Evolutionary conservation across 53 echinoderm and acorn worm species (phyloP).

Genomic region (Echinometra lucunter): DNA sequence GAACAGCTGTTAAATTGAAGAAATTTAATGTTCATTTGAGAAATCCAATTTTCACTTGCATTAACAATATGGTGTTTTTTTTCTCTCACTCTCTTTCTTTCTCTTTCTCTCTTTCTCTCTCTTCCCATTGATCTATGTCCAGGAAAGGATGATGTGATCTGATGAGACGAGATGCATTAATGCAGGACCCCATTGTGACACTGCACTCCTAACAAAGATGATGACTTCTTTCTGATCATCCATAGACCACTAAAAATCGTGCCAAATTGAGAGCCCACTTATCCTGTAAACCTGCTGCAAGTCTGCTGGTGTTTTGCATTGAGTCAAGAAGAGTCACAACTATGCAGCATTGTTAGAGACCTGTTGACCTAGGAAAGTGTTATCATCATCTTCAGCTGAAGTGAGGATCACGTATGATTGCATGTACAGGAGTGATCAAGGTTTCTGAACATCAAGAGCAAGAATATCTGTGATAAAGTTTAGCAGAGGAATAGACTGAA

Average conservation of each 20-base stretch:
- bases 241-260: neutral
- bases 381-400: neutral
- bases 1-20: too few species aligned
- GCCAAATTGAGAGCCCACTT: too few species aligned
- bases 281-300: too few species aligned
- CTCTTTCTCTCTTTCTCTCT: neutral
- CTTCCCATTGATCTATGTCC: neutral
- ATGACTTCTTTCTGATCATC: neutral
- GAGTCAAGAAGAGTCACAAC: neutral
- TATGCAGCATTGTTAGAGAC: neutral
- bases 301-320: too few species aligned
- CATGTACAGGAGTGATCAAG: neutral
- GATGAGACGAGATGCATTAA: neutral
- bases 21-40: too few species aligned
- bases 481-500: neutral
- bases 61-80: neutral
- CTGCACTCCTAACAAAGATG: neutral
- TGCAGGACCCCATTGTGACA: neutral
- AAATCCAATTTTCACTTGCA: too few species aligned
- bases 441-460: neutral
- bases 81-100: neutral
- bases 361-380: neutral
- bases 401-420: neutral
- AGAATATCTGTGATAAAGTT: neutral
- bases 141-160: neutral